Percentiles rank a stretch among this genome's conserved stretches.
Conservation (phyloP, 2,888 invertebrate genomes). For the Monoplex corrugatus region DNA sequence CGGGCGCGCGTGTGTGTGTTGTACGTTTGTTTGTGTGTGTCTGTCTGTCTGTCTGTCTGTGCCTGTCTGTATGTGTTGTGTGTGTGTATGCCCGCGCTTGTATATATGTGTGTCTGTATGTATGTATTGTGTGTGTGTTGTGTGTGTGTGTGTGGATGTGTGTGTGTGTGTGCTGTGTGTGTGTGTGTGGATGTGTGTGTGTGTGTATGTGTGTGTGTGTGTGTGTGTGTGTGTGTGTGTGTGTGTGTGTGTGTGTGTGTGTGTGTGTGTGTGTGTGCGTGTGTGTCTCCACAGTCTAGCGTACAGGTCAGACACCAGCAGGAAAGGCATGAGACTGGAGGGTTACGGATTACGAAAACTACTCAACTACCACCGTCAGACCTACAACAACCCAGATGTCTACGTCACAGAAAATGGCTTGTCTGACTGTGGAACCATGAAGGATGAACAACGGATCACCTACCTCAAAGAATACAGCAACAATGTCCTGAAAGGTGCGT, state of each 20-base stretch:
- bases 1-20: too few relatives aligned
- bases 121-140: too few relatives aligned
- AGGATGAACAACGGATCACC: slow-evolving; percentile 72
- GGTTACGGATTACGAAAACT: slow-evolving; percentile 66
- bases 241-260: too few relatives aligned
- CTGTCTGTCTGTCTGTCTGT: neutral
- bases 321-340: slow-evolving; percentile 40
- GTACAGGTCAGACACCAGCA: slow-evolving; percentile 15
- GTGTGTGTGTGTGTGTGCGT: too few relatives aligned
- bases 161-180: too few relatives aligned
- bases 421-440: slow-evolving; percentile 70
- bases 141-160: too few relatives aligned
- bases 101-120: too few relatives aligned
- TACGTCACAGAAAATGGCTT: slow-evolving; percentile 75
- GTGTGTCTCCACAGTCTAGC: slow-evolving; percentile 13
- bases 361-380: slow-evolving; percentile 65
- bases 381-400: slow-evolving; percentile 67
- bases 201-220: neutral
- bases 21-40: neutral
- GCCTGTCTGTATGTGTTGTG: too few relatives aligned
- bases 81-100: too few relatives aligned
- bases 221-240: neutral
- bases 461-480: slow-evolving; percentile 74
- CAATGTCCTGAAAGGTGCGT: slow-evolving; percentile 74
- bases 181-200: too few relatives aligned